A percentile compares a stretch with the other conserved stretches of the same genome.
Conservation (phyloP, 2,888 invertebrate species). For the Sepiola atlantica region DNA sequence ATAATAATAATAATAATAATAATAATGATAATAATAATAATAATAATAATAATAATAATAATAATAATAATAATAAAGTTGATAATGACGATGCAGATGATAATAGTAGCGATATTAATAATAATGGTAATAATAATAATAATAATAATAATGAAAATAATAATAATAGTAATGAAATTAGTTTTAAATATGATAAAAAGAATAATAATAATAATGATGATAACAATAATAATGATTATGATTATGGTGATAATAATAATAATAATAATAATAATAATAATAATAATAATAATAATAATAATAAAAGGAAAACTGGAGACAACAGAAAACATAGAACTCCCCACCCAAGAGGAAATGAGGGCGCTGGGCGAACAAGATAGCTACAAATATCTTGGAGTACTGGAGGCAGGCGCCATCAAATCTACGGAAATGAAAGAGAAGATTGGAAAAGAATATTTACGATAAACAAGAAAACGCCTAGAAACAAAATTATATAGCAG, state of each 20-base stretch:
- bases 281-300: background rate
- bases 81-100: background rate
- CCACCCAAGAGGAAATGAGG: no score
- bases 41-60: background rate
- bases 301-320: background rate
- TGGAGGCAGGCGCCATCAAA: no score
- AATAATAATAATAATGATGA: no score
- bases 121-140: background rate
- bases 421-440: no score
- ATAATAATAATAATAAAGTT: background rate
- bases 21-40: background rate
- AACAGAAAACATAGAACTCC: no score
- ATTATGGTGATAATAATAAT: background rate
- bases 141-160: background rate
- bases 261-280: background rate
- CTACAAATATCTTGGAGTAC: no score
- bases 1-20: background rate
- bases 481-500: no score
- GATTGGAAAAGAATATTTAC: no score
- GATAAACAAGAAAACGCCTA: no score
- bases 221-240: no score
- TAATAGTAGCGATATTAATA: background rate
- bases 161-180: background rate
- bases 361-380: no score
- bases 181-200: background rate